These are phyloP conservation scores for Alcis repandata DNA, from an alignment of 2,888 invertebrate genomes.

Conservation along the genomic window DNA sequence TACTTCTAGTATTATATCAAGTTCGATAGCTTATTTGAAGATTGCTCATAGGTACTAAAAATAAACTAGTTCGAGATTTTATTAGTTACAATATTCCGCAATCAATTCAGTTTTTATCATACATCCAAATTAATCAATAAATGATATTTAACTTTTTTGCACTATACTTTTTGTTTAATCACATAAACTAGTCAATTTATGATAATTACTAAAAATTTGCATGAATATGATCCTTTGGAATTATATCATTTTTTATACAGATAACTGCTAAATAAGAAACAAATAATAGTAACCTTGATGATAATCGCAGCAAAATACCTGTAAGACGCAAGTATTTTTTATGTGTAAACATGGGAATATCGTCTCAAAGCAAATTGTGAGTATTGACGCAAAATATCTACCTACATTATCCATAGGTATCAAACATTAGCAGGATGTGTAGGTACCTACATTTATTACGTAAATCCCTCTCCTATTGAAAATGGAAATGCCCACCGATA, in stretches of 20 bases:
- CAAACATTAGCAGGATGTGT: not conserved
- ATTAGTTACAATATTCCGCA: not conserved
- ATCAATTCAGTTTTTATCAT: not conserved
- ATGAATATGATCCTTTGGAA: not conserved
- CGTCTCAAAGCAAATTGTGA: not conserved
- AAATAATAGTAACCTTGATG: not conserved
- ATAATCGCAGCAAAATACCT: not conserved
- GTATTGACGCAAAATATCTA: constrained; percentile 21
- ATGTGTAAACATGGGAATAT: constrained; percentile 3
- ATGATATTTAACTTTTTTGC: not conserved
- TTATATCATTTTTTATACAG: not conserved
- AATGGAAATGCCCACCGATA: constrained; percentile 21
- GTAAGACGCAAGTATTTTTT: constrained; percentile 11
- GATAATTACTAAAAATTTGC: not conserved
- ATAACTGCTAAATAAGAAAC: not conserved
- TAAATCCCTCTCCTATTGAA: constrained; percentile 6
- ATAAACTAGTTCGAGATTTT: not conserved
- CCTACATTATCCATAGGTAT: not conserved
- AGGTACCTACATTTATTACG: not conserved
- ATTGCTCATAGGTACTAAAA: not conserved
- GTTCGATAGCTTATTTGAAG: no score
- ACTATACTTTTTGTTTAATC: not conserved
- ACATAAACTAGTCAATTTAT: not conserved
- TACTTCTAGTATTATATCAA: no score
- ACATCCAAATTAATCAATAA: not conserved